phyloP scores from a whole-genome alignment of 2,113 vertebrate genomes.

The Crotophaga sulcirostris region DNA sequence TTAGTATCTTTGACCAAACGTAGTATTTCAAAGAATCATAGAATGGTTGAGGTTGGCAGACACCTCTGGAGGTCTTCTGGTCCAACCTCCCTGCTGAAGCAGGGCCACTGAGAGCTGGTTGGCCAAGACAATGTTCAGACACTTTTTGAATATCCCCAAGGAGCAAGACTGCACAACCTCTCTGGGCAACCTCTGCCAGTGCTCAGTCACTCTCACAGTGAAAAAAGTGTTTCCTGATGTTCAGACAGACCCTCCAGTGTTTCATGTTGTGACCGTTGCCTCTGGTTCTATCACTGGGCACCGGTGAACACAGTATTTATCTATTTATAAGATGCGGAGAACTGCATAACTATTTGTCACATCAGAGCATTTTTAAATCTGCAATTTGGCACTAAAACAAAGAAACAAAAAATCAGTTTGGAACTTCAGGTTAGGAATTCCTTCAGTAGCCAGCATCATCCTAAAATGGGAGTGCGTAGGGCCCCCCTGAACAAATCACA shows the following conservation, averaged over 20 bases:
- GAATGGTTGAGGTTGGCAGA: background rate
- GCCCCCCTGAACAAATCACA: background rate
- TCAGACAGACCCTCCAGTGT: background rate
- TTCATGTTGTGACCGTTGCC: background rate
- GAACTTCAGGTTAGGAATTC: background rate
- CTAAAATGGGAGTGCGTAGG: background rate
- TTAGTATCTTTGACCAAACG: accelerated
- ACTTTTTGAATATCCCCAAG: background rate
- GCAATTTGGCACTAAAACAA: background rate
- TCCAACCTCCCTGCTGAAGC: background rate
- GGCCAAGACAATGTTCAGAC: background rate
- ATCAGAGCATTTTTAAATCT: background rate
- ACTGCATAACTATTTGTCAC: background rate
- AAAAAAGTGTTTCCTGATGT: background rate
- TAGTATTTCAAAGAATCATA: background rate
- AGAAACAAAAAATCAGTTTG: background rate
- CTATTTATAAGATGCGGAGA: background rate
- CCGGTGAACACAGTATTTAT: background rate
- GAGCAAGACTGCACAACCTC: background rate
- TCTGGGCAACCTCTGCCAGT: background rate
- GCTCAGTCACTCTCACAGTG: accelerated
- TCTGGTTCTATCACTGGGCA: background rate
- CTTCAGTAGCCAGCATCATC: background rate
- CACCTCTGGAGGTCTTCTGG: background rate
- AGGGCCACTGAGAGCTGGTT: background rate